Conservation (phyloP, 1,140 invertebrate species). For the Oppia nitens region DNA sequence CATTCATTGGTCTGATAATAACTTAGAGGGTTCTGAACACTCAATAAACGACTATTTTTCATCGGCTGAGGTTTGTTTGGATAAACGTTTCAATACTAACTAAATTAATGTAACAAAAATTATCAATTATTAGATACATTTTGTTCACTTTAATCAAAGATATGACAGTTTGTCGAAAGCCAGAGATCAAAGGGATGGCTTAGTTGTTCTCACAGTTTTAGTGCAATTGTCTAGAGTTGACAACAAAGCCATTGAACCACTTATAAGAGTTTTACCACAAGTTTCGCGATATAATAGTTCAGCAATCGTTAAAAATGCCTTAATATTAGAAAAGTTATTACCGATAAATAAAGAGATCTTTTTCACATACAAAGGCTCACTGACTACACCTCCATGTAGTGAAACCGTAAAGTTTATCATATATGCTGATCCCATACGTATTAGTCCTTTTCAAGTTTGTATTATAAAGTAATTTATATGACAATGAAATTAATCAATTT, state of each 20-base stretch:
- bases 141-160: slow-evolving; percentile 44
- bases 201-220: slow-evolving; percentile 48
- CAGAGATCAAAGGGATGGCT: slow-evolving; percentile 36
- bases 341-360: slow-evolving; percentile 38
- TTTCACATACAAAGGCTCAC: slow-evolving; percentile 61
- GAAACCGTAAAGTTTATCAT: slow-evolving; percentile 80
- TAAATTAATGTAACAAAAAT: too few relatives aligned
- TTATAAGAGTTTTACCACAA: neutral
- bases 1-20: slow-evolving; percentile 67
- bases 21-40: slow-evolving; percentile 68
- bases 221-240: slow-evolving; percentile 25
- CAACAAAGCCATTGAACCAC: neutral
- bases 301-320: neutral
- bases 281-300: neutral
- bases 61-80: slow-evolving; percentile 23
- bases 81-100: neutral
- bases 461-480: neutral
- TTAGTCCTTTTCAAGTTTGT: slow-evolving; percentile 56
- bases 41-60: slow-evolving; percentile 47
- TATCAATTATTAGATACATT: slow-evolving; percentile 38
- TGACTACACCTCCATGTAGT: slow-evolving; percentile 76
- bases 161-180: slow-evolving; percentile 39
- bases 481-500: neutral
- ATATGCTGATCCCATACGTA: slow-evolving; percentile 50
- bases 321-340: slow-evolving; percentile 25